Base-by-base conservation (phyloP, 2,888 invertebrate genomes). In the Dryobota labecula region DNA sequence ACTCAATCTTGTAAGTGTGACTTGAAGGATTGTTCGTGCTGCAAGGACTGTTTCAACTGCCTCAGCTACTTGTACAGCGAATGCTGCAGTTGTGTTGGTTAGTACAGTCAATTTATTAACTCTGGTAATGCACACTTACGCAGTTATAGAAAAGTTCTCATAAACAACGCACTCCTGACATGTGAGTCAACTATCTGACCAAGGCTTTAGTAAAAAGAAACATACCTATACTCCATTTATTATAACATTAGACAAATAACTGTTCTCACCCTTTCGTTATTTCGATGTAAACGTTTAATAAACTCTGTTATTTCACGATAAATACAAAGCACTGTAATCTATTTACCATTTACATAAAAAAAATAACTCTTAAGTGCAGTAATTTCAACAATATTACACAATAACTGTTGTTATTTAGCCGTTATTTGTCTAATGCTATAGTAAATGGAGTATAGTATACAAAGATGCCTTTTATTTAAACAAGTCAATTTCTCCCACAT, bases 61-160 rank as follows among this genome's bases (percentile, higher is more conserved):
- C 96, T 99, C 72, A 98, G 98, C 84, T 97, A 98, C 88, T 96
- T 99, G 64, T 99, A 98, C 93, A 97, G 97, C 82, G 99, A 99
- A 93, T 99, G 99, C 94, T 99, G 99, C 91, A 99, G 99, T 68
- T 99, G 99, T 96, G 99, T 99, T 87, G 99, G 99, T 99, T 96
- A 97, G 98, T 96, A 63, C 4, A 13, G 33, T 9, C 11, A 41
- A n/a, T 61, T 53, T 18, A 76, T 15, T 30, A 7, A n/a, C 2
- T 58, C 18, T 57, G 30, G 0, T 24, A 1, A 43, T 30, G 6
- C 27, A 38, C 47, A 13, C 2, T 1, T 33, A 6, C 9, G 6
- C 57, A 38, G 1, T 5, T 27, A 3, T 2, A 7, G 2, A 11
- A 56, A 72, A 15, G 5, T 41, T 20, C 9, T 20, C 38, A 0